Evolutionary conservation across 2,113 vertebrate genomes (phyloP), one percentile per base, ranked within the genome.

Genomic region (Oophaga pumilio): DNA sequence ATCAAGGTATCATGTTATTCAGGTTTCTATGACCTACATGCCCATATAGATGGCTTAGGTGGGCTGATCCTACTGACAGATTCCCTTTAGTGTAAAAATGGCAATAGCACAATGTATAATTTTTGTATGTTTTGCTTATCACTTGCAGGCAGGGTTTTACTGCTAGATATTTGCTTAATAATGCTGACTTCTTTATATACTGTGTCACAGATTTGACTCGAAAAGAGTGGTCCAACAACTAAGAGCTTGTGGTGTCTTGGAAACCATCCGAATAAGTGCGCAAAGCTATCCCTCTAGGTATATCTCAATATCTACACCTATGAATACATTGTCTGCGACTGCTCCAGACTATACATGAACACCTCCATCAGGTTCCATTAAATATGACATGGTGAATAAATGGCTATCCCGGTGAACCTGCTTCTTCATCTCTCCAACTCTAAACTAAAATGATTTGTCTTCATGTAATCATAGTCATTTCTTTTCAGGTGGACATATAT

Each of bases 231-330:
- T 96, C 82, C 98, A 99, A 93, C 98, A 99, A 89, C 93, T 99
- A 89, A 93, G 98, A 90, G 98, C 98, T 14, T 99, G 98, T 26
- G 98, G 98, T 1, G 97, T 99, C 74, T 90, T 99, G 89, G 98
- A 99, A 93, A 99, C 98, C 0, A 98, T 99, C 89, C 96, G 95
- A 18, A 98, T 99, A 89, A 97, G 98, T 77, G 96, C 98, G 0
- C 97, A 99, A 93, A 99, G 98, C 91, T 99, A 99, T 90, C 98
- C 98, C 0, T 99, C 96, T 92, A 96, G 97, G 97, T 97, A 84
- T 0, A 28, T 50, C 28, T 82, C 50, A 20, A 10, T 10, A 64
- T 8, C 18, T 33, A 5, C 26, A 69, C 26, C 24, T 33, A 28
- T 43, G 14, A 69, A 26, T 26, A 28, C 7, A 15, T 69, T 73